phyloP scores from a whole-genome alignment of 1,140 invertebrate species.

The Gonatopus flavifemur region DNA sequence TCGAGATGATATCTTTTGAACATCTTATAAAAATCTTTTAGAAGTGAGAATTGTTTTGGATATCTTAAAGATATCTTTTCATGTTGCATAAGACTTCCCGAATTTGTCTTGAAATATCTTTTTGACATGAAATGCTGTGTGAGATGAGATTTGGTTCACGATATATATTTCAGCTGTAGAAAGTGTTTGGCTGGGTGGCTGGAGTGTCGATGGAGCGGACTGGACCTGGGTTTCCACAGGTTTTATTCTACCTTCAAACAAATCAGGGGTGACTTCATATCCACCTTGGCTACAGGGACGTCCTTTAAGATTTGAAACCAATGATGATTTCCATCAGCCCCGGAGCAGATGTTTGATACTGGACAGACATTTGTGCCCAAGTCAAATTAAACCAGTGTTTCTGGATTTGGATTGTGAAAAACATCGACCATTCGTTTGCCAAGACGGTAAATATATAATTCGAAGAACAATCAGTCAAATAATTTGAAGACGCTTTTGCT shows the following conservation, averaged over 20 bases:
- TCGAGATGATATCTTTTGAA: no score
- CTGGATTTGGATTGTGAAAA: conserved; percentile 24
- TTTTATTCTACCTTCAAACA: conserved; percentile 7
- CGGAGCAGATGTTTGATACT: conserved; percentile 20
- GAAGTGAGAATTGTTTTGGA: no score
- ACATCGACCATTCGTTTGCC: conserved; percentile 25
- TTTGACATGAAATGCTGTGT: neutral
- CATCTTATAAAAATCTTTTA: no score
- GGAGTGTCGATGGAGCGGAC: conserved; percentile 17
- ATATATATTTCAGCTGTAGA: conserved; percentile 24
- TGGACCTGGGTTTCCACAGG: conserved; percentile 24
- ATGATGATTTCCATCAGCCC: conserved; percentile 2
- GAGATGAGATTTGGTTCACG: neutral
- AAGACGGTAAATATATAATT: conserved; percentile 17
- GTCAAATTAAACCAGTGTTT: conserved; percentile 20
- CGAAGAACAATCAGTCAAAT: no score
- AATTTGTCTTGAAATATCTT: no score
- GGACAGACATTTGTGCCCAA: conserved; percentile 22
- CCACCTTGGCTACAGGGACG: conserved; percentile 22
- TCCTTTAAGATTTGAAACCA: neutral
- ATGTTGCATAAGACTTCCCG: no score
- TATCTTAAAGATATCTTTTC: no score
- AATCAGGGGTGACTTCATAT: conserved; percentile 10
- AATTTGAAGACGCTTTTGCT: no score
- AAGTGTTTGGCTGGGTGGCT: conserved; percentile 21